Percentiles rank a stretch among this genome's conserved stretches.
Conservation (phyloP, 1,140 invertebrate genomes). For the Triops cancriformis region DNA sequence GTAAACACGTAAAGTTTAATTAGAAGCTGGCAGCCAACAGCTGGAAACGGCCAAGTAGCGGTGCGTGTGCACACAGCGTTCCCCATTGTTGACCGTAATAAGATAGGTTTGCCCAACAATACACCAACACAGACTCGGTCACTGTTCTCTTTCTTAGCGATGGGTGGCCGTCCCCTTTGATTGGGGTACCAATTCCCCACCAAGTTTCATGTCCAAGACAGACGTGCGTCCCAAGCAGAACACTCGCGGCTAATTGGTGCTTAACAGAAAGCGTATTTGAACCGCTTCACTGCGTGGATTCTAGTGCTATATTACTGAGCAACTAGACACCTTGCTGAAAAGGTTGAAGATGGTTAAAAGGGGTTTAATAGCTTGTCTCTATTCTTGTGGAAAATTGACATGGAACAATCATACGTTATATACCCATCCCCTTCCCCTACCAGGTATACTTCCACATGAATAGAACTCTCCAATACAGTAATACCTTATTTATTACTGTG, state of each 20-base stretch:
- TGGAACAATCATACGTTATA: neutral
- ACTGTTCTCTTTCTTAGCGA: neutral
- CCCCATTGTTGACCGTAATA: neutral
- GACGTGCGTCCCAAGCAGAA: too few species aligned
- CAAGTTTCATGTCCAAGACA: too few species aligned
- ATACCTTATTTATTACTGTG: neutral
- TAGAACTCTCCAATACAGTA: neutral
- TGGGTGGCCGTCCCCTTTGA: neutral
- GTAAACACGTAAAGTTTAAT: neutral
- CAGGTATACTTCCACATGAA: neutral
- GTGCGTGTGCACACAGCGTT: neutral
- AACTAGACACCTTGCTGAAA: neutral
- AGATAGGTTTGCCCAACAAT: neutral
- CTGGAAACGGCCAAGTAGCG: neutral
- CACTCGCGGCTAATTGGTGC: too few species aligned
- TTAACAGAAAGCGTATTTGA: too few species aligned
- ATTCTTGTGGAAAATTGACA: neutral
- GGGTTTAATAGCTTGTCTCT: neutral
- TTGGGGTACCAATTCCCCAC: too few species aligned
- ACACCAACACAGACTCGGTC: neutral
- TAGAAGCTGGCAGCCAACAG: constrained; percentile 2
- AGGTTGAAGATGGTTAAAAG: neutral
- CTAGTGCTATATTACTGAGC: neutral
- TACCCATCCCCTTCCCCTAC: neutral
- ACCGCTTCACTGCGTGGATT: too few species aligned